Conservation (phyloP, 2,113 vertebrate species). For the Eira barbara region DNA sequence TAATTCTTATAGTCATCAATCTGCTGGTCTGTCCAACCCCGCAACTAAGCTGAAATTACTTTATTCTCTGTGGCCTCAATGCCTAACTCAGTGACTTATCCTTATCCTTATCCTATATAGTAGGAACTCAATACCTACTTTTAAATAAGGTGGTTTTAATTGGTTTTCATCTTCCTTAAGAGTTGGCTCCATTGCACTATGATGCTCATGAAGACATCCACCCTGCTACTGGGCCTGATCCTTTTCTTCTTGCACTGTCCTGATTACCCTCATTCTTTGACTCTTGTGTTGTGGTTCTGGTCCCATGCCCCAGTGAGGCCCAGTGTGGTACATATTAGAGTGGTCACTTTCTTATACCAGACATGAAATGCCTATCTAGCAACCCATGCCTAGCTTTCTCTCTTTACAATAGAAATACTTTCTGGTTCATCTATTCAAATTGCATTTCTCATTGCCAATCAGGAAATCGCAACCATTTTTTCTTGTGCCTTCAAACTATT, state of each 20-base stretch:
- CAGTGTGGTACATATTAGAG: not conserved
- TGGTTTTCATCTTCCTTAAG: not conserved
- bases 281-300: not conserved
- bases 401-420: not conserved
- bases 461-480: not conserved
- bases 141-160: not conserved
- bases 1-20: not conserved
- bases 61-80: not conserved
- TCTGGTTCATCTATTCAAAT: not conserved
- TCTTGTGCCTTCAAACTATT: not conserved
- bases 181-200: not conserved
- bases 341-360: not conserved
- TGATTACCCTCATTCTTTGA: not conserved
- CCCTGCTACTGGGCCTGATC: too few relatives aligned
- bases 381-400: not conserved
- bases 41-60: not conserved
- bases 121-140: not conserved
- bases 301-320: not conserved
- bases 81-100: not conserved
- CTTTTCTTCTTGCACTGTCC: not conserved
- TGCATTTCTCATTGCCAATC: not conserved
- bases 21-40: not conserved
- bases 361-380: not conserved
- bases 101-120: not conserved
- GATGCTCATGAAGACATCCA: not conserved